Conservation (phyloP, 2,888 invertebrate genomes). For the Corythucha ciliata region DNA sequence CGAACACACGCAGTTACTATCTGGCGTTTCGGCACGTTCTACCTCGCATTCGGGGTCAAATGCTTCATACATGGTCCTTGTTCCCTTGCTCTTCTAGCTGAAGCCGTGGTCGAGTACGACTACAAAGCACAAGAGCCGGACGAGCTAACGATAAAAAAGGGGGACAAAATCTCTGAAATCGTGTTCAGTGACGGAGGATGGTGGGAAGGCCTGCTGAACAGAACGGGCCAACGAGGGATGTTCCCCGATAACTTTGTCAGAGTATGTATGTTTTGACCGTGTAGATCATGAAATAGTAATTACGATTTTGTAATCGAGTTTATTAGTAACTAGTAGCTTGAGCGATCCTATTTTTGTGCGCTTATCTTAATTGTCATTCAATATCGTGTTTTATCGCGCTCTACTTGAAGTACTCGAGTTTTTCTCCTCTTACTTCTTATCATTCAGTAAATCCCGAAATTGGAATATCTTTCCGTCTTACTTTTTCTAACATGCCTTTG, state of each 20-base stretch:
- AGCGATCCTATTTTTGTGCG: no score
- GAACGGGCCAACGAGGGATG: slow-evolving; percentile 73
- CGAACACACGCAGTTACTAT: no score
- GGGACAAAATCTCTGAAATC: slow-evolving; percentile 75
- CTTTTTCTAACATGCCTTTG: no score
- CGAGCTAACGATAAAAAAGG: slow-evolving; percentile 80
- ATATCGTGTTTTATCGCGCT: no score
- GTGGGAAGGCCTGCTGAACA: slow-evolving; percentile 92
- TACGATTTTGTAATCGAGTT: no score
- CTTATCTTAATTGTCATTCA: no score
- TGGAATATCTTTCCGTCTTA: no score
- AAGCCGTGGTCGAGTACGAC: slow-evolving; percentile 78
- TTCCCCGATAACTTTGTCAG: slow-evolving; percentile 97
- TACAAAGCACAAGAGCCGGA: slow-evolving; percentile 81
- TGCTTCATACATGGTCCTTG: not conserved
- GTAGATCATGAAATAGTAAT: no score
- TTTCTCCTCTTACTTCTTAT: no score
- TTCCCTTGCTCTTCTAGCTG: slow-evolving; percentile 46
- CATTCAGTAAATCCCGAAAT: no score
- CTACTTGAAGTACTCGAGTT: no score
- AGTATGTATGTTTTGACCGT: slow-evolving; percentile 43
- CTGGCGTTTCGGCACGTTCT: not conserved
- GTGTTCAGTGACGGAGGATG: slow-evolving; percentile 89
- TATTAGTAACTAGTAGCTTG: no score
- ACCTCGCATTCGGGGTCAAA: not conserved